Evolutionary conservation across 2,113 vertebrate species (phyloP).

Genomic region (Poeciliopsis turrubarensis): DNA sequence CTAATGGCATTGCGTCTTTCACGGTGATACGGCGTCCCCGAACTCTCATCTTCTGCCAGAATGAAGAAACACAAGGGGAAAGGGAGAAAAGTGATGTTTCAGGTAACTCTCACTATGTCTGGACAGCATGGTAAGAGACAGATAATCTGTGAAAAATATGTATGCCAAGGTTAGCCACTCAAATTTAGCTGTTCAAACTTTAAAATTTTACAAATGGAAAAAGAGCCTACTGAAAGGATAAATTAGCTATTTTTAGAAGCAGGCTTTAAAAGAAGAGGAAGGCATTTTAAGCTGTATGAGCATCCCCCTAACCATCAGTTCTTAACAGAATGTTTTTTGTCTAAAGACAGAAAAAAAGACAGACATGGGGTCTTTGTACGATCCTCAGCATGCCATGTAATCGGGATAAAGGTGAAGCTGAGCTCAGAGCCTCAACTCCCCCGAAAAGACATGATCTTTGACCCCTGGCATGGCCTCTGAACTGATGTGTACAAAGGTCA

Average conservation of each 20-base stretch:
- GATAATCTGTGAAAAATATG: conserved; percentile 19
- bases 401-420: conserved; percentile 55
- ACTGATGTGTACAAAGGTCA: conserved; percentile 43
- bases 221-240: conserved; percentile 28
- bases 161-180: conserved; percentile 4
- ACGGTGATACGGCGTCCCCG: conserved; percentile 89
- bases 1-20: conserved; percentile 94
- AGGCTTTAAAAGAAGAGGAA: conserved; percentile 60
- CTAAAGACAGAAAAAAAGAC: conserved; percentile 36
- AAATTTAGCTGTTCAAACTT: background rate
- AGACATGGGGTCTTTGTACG: conserved; percentile 32
- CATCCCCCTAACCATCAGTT: conserved; percentile 13
- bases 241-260: conserved; percentile 47
- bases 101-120: too few species aligned
- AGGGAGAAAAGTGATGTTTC: background rate
- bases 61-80: conserved; percentile 5
- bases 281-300: conserved; percentile 44
- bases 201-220: conserved; percentile 22
- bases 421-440: conserved; percentile 66
- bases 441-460: conserved; percentile 51
- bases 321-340: conserved; percentile 46
- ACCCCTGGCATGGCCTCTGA: conserved; percentile 51
- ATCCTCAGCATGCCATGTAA: conserved; percentile 44
- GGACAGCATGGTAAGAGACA: background rate
- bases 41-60: conserved; percentile 91